These are phyloP conservation scores for Eudasyphora cyanicolor DNA, from an alignment of 2,888 invertebrate species.

Conservation along the genomic window DNA sequence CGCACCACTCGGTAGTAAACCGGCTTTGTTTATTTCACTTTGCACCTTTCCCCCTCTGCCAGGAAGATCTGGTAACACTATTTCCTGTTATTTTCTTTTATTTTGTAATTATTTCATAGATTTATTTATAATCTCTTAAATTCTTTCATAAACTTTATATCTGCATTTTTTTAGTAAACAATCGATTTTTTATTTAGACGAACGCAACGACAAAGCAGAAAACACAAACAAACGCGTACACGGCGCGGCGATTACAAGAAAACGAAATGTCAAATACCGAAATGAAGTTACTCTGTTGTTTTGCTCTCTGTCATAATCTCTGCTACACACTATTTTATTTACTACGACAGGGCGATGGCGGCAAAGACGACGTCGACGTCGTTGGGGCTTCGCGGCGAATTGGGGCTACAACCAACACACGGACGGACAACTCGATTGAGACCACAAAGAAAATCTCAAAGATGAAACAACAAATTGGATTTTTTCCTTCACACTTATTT, in stretches of 20 bases:
- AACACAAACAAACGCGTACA: slow-evolving; percentile 12
- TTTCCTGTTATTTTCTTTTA: neutral
- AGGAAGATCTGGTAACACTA: slow-evolving; percentile 3
- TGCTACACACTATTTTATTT: neutral
- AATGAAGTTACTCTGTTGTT: no score
- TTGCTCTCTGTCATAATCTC: neutral
- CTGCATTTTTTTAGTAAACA: slow-evolving; percentile 59
- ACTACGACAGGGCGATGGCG: neutral
- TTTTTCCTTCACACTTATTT: neutral
- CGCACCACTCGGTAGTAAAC: neutral
- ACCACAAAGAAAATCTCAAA: slow-evolving; percentile 1
- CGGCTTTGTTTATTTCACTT: slow-evolving; percentile 21
- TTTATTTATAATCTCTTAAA: neutral
- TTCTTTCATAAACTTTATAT: slow-evolving; percentile 25
- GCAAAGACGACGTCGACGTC: no score
- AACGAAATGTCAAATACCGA: slow-evolving; percentile 53
- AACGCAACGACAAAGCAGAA: neutral
- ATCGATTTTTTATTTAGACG: slow-evolving; percentile 64
- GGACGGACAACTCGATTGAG: no score
- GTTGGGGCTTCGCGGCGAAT: no score
- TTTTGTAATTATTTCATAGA: neutral
- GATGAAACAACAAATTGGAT: slow-evolving; percentile 23
- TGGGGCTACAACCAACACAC: neutral
- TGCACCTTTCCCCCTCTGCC: neutral
- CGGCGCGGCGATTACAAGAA: slow-evolving; percentile 28